Percentiles rank a stretch among this genome's conserved stretches.
These are phyloP conservation scores for Watsonalla cultraria DNA, from an alignment of 2,888 invertebrate genomes.

Conservation along the genomic window DNA sequence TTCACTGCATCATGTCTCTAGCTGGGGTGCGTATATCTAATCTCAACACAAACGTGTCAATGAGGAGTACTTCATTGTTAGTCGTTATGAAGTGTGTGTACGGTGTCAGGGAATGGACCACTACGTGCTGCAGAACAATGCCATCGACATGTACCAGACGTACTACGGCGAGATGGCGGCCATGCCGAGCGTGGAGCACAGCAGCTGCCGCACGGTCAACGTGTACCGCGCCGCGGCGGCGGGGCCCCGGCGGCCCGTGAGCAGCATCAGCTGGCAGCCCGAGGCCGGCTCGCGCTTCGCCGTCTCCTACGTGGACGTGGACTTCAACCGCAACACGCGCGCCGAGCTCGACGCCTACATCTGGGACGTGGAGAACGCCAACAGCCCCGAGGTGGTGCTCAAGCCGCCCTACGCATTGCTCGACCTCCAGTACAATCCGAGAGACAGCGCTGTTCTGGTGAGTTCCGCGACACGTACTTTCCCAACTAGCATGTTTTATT, in stretches of 20 bases:
- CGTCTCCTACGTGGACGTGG: slow-evolving; percentile 88
- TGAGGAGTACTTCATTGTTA: background rate
- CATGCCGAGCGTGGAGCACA: slow-evolving; percentile 81
- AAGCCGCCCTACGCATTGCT: slow-evolving; percentile 84
- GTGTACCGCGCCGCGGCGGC: slow-evolving; percentile 85
- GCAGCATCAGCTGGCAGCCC: slow-evolving; percentile 91
- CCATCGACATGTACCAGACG: slow-evolving; percentile 93
- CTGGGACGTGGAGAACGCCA: slow-evolving; percentile 95
- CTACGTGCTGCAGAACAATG: slow-evolving; percentile 92
- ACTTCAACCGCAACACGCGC: slow-evolving; percentile 80
- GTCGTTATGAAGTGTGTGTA: background rate
- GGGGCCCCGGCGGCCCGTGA: slow-evolving; percentile 82
- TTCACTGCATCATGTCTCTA: slow-evolving; percentile 80
- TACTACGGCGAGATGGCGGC: slow-evolving; percentile 87
- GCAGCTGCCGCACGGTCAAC: slow-evolving; percentile 86
- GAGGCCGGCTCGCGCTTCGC: slow-evolving; percentile 90
- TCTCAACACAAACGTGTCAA: background rate
- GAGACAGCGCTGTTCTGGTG: slow-evolving; percentile 82
- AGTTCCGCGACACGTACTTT: background rate
- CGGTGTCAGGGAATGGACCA: slow-evolving; percentile 85
- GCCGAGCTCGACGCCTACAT: slow-evolving; percentile 74
- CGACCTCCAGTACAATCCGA: slow-evolving; percentile 91
- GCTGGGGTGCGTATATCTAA: slow-evolving; percentile 37
- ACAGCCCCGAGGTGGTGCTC: slow-evolving; percentile 83
- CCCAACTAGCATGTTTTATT: no score